Base-by-base conservation (phyloP, 2,797 vertebrate genomes). In the Okamejei kenojei region DNA sequence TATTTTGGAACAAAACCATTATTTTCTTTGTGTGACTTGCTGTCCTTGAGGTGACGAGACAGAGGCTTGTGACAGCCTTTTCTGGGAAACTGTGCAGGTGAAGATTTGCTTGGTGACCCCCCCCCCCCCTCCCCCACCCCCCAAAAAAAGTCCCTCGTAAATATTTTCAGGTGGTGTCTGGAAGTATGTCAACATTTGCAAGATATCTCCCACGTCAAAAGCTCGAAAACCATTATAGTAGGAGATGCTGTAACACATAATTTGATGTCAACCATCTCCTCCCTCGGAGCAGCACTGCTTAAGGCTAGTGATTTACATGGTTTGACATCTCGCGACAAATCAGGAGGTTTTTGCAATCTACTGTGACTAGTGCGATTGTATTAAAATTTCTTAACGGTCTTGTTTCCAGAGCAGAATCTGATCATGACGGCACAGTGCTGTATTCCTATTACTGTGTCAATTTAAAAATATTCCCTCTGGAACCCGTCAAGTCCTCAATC, bases 281-380 rank as follows among this genome's bases (percentile, higher is more conserved):
- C 58, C n/a, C 13, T 86, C 58, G 7, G 29, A 84, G 11, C 15
- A 54, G 80, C 32, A 86, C 13, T 63, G 26, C 17, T 88, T 68
- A 68, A 61, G 17, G 61, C 84, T 21, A 35, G n/a, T 88, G 61
- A 88, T 88, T 88, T 88, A 68, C n/a, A 68, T 68, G 63, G 63
- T 88, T 88, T 88, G 61, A 88, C 84, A 68, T 68, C 19, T 7
- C 21, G 61, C 63, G 17, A 88, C 84, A 88, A 35, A 88, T 88
- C 84, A 88, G 65, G n/a, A 65, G 7, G 29, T 88, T 88, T 88
- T 63, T 9, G 63, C 61, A 88, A 88, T 88, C n/a, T 88, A 88
- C 84, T 88, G n/a, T 68, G 63, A 88, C 63, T 21, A 35, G 54
- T 61, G 54, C 26, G 11, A 61, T 84, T 35, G 17, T 29, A 68